Evolutionary conservation across 1,140 invertebrate genomes (phyloP).

Genomic region (Triops longicaudatus): DNA sequence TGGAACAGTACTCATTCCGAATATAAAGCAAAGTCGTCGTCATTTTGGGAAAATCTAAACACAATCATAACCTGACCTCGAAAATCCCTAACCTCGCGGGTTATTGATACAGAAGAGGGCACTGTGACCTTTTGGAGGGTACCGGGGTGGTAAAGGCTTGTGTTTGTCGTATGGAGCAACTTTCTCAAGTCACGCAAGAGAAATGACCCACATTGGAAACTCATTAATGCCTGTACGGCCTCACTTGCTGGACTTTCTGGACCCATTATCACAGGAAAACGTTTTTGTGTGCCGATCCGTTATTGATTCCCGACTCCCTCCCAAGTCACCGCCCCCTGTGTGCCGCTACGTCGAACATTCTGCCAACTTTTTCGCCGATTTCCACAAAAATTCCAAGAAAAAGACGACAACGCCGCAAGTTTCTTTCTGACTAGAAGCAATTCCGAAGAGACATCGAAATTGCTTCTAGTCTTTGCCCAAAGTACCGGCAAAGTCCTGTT

Average conservation of each 20-base stretch:
- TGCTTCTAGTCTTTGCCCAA: too few relatives aligned
- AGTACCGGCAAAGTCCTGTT: too few relatives aligned
- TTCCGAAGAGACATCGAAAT: too few relatives aligned
- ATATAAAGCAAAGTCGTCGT: too few relatives aligned
- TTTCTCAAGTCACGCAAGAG: neutral
- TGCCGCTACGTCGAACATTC: neutral
- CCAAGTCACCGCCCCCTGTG: neutral
- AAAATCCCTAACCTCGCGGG: too few relatives aligned
- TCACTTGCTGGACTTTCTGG: neutral
- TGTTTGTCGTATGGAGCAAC: neutral
- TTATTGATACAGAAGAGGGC: neutral
- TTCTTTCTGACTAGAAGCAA: too few relatives aligned
- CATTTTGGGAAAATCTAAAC: neutral
- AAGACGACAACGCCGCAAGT: neutral
- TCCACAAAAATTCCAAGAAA: neutral
- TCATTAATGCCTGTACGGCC: neutral
- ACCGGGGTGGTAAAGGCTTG: too few relatives aligned
- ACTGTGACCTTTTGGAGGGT: too few relatives aligned
- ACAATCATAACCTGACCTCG: neutral
- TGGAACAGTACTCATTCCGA: too few relatives aligned
- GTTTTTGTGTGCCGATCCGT: neutral
- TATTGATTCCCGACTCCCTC: neutral
- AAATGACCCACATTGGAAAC: neutral
- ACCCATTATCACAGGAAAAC: neutral
- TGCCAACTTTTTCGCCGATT: too few relatives aligned